phyloP scores from a whole-genome alignment of 2,888 invertebrate genomes.

The Leptopilina drosophilae region DNA sequence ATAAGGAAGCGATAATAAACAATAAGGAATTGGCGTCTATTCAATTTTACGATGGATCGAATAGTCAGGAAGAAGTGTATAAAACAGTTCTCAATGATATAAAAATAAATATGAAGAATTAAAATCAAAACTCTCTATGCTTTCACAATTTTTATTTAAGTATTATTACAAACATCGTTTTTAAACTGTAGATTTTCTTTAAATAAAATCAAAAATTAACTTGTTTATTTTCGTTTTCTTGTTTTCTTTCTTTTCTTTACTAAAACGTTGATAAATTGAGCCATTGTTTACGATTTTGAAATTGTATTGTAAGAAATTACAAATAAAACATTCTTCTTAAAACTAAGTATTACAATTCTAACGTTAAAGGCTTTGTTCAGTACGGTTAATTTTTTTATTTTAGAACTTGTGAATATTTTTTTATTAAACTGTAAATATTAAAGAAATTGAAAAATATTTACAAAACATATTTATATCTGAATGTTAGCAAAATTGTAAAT shows the following conservation, averaged over 20 bases:
- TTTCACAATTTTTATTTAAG: constrained; percentile 18
- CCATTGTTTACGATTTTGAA: not conserved
- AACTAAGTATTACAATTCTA: constrained; percentile 58
- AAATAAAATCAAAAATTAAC: not conserved
- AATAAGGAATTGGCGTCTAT: constrained; percentile 62
- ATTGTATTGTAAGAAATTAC: constrained; percentile 21
- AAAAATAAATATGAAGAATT: too few relatives aligned
- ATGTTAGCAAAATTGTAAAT: not conserved
- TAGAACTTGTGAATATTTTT: not conserved
- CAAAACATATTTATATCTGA: not conserved
- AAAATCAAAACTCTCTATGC: too few relatives aligned
- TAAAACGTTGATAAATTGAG: constrained; percentile 2
- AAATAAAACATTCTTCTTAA: constrained; percentile 6
- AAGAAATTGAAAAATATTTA: constrained; percentile 19
- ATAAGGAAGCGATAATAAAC: constrained; percentile 77
- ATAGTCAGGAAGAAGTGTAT: constrained; percentile 60
- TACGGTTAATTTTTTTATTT: not conserved
- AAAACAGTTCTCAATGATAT: constrained; percentile 34
- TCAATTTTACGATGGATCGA: constrained; percentile 67
- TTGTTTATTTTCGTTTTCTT: too few relatives aligned
- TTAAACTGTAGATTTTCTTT: constrained; percentile 3
- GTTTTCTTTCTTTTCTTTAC: not conserved
- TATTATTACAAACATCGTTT: constrained; percentile 1
- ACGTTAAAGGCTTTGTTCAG: constrained; percentile 59
- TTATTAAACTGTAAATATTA: not conserved